Evolutionary conservation across 2,888 invertebrate species (phyloP).

Genomic region (Chrysotoxum bicinctum): DNA sequence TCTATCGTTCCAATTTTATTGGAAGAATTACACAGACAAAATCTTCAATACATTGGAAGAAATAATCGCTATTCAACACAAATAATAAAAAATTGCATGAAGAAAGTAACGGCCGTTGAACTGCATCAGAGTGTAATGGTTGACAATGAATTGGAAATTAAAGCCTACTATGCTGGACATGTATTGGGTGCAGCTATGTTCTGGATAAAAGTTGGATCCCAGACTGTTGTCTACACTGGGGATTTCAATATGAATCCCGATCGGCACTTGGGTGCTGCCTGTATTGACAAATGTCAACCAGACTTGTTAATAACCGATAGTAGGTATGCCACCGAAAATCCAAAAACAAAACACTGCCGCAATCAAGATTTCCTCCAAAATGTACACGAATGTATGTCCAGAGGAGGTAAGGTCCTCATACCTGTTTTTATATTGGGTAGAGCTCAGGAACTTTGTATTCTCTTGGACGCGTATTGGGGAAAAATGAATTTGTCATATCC

Average conservation of each 20-base stretch:
- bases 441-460: constrained; percentile 98
- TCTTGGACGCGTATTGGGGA: constrained; percentile 99
- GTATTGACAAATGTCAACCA: constrained; percentile 99
- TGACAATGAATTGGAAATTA: constrained; percentile 97
- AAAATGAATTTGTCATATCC: constrained; percentile 99
- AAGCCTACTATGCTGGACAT: constrained; percentile 99
- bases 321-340: constrained; percentile 98
- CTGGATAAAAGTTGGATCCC: constrained; percentile 96
- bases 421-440: constrained; percentile 99
- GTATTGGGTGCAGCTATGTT: constrained; percentile 99
- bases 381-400: constrained; percentile 97
- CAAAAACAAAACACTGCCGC: constrained; percentile 98
- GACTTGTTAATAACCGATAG: constrained; percentile 98
- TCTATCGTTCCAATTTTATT: constrained; percentile 99
- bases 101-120: constrained; percentile 97
- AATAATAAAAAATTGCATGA: constrained; percentile 99
- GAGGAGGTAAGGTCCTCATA: constrained; percentile 98
- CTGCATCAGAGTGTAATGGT: constrained; percentile 98
- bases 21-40: constrained; percentile 95
- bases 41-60: constrained; percentile 96
- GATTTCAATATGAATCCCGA: constrained; percentile 99
- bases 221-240: constrained; percentile 98
- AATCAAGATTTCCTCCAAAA: constrained; percentile 99
- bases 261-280: constrained; percentile 98
- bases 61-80: constrained; percentile 99